phyloP scores from a whole-genome alignment of 1,140 invertebrate genomes.

The Bombus huntii region DNA sequence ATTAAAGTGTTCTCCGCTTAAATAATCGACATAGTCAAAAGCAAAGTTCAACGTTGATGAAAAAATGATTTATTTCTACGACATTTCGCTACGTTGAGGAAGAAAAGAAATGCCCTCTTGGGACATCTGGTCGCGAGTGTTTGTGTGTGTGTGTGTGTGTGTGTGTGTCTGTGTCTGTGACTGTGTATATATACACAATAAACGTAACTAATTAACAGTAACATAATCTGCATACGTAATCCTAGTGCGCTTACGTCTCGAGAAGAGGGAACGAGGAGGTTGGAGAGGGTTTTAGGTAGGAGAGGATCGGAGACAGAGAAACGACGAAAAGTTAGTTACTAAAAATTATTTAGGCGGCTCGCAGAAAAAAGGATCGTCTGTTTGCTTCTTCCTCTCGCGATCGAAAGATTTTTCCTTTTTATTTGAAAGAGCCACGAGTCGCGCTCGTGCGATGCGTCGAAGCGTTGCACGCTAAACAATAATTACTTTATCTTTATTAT shows the following conservation, averaged over 20 bases:
- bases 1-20: neutral
- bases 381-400: neutral
- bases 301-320: conserved; percentile 12
- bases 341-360: conserved; percentile 62
- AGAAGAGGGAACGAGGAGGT: conserved; percentile 52
- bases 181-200: conserved; percentile 35
- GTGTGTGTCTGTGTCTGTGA: neutral
- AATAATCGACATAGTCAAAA: neutral
- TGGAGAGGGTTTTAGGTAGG: conserved; percentile 29
- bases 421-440: conserved; percentile 50
- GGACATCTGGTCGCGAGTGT: conserved; percentile 50
- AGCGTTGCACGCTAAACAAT: conserved; percentile 77
- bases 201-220: conserved; percentile 67
- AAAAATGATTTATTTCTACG: neutral
- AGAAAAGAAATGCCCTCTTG: neutral
- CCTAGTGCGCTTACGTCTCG: conserved; percentile 64
- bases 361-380: conserved; percentile 41
- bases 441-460: conserved; percentile 54
- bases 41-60: conserved; percentile 11
- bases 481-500: conserved; percentile 82
- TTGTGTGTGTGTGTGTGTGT: neutral
- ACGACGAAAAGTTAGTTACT: conserved; percentile 54
- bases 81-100: neutral
- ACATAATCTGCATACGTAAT: conserved; percentile 65
- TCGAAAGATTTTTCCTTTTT: conserved; percentile 26